Base-by-base conservation (phyloP, 2,888 invertebrate genomes). In the Thysanoteuthis rhombus region DNA sequence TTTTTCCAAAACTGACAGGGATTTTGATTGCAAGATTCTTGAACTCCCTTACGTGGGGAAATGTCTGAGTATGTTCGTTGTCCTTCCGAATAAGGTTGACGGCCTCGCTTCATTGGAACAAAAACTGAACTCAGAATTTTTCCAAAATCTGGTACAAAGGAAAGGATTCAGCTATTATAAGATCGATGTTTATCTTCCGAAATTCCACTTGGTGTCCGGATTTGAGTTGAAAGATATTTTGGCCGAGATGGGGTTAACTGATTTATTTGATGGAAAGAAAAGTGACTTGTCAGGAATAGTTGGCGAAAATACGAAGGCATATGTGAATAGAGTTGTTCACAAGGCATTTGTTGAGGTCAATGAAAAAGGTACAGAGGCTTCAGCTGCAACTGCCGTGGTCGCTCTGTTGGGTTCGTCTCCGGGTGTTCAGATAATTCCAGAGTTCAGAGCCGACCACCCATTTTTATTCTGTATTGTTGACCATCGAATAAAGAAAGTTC, bases 11-110 rank as follows among this genome's bases (percentile, higher is more conserved):
- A 12, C 91, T 94, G 94, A 94, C 92, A 97, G 98, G 93, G 97
- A 98, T 5, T 97, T 99, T 94, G 97, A 98, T 96, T 98, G 98
- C 93, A 98, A 98, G 96, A 97, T 98, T 12, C 96, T 99, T 93
- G 98, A 98, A 96, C 95, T 99, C 96, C 98, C 98, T 10, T 99
- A 98, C 96, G 97, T 94, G 2, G 95, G 95, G 22, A 94, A 93
- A 8, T 95, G 95, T 28, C 93, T 96, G 10, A 95, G 95, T 93
- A 96, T 97, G 96, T 93, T 96, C 8, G 93, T 96, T 36, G 12
- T 96, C 12, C 95, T 97, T 36, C 97, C 97, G 5, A 94, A 96
- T 93, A 92, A 95, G 22, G 93, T 94, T 38, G 94, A 95, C 94
- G 96, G 96, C 19, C 94, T 96, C 42, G 94, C 89, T 0, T n/a